A percentile compares a stretch with the other conserved stretches of the same genome.
Conservation (phyloP, 2,888 invertebrate species). For the Volucella zonaria region DNA sequence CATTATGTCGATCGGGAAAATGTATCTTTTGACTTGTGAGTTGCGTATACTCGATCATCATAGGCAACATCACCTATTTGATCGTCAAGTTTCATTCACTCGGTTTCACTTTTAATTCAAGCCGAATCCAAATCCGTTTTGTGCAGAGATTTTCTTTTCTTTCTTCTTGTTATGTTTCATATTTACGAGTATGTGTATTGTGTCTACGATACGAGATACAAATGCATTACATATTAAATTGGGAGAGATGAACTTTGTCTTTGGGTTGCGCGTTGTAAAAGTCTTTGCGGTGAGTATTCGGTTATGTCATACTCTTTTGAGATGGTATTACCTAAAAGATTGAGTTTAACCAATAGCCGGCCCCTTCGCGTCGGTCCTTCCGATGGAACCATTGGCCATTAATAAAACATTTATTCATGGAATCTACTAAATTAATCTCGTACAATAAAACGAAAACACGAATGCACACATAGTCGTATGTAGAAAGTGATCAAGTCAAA, state of each 20-base stretch:
- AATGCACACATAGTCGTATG: not conserved
- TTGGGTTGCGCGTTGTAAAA: conserved; percentile 10
- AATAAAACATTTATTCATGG: conserved; percentile 68
- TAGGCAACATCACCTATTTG: conserved; percentile 4
- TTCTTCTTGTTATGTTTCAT: not conserved
- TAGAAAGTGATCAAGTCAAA: conserved; percentile 11
- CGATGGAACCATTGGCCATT: conserved; percentile 50
- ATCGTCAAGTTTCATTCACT: not conserved
- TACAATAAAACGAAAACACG: conserved; percentile 25
- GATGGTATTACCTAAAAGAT: conserved; percentile 56
- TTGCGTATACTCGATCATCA: conserved; percentile 23
- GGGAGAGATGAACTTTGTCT: conserved; percentile 55
- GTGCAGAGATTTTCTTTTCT: conserved; percentile 24
- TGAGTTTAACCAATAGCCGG: conserved; percentile 20
- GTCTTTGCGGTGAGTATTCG: not conserved
- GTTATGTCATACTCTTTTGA: conserved; percentile 59
- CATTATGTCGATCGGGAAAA: conserved; percentile 21
- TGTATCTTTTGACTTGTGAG: not conserved
- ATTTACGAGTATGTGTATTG: not conserved
- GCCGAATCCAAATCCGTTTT: conserved; percentile 37
- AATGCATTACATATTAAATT: conserved; percentile 46
- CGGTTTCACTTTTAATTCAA: conserved; percentile 47
- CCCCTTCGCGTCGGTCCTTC: not conserved
- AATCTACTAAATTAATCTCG: conserved; percentile 60
- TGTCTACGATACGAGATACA: conserved; percentile 1